Conservation (phyloP, 2,888 invertebrate genomes). For the Mantis religiosa region DNA sequence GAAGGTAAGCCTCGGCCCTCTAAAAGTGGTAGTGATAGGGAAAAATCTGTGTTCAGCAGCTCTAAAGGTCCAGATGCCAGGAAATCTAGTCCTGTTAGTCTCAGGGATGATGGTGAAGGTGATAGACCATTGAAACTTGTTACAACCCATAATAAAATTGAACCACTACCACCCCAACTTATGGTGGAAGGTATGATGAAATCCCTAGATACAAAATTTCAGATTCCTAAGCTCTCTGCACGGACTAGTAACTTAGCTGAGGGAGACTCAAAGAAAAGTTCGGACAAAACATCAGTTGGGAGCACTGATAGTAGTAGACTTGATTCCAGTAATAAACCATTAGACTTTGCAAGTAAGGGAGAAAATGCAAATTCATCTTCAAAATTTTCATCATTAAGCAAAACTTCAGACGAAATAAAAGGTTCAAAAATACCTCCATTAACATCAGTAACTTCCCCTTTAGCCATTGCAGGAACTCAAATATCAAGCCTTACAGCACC, state of each 20-base stretch:
- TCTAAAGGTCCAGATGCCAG: constrained; percentile 48
- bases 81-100: constrained; percentile 63
- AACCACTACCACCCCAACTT: constrained; percentile 53
- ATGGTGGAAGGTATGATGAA: constrained; percentile 73
- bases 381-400: constrained; percentile 15
- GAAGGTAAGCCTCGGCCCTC: constrained; percentile 60
- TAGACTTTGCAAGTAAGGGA: constrained; percentile 20
- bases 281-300: constrained; percentile 13
- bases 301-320: neutral
- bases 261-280: constrained; percentile 36
- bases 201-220: constrained; percentile 76
- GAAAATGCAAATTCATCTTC: constrained; percentile 13
- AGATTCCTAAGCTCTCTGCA: constrained; percentile 78
- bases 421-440: neutral
- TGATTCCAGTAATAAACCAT: constrained; percentile 11
- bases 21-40: constrained; percentile 62
- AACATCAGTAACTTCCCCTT: neutral
- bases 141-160: constrained; percentile 53
- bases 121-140: constrained; percentile 51
- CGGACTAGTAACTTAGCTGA: constrained; percentile 40
- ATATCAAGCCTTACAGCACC: neutral
- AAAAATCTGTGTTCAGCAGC: constrained; percentile 49
- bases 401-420: constrained; percentile 23
- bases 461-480: neutral
- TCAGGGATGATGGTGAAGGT: constrained; percentile 54